Percentiles rank a stretch among this genome's conserved stretches.
Evolutionary conservation across 1,140 invertebrate genomes (phyloP).

Genomic region (Sycophila sp.): DNA sequence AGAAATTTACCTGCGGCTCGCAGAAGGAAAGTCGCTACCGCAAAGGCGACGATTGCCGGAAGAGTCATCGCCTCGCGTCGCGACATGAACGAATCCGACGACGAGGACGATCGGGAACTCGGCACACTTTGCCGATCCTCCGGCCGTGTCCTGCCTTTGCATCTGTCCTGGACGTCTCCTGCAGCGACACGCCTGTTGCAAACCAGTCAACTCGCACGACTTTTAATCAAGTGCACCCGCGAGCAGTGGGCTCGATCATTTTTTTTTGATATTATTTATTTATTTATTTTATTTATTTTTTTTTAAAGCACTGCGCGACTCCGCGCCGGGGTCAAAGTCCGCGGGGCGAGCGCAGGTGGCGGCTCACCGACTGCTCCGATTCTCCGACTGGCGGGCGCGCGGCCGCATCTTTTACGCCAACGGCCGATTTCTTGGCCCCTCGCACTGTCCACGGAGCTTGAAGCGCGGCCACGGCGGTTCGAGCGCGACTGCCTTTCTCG

Average conservation of each 20-base stretch:
- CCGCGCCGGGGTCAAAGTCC: neutral
- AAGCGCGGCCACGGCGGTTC: neutral
- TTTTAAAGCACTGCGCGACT: too few species aligned
- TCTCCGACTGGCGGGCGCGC: neutral
- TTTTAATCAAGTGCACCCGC: too few species aligned
- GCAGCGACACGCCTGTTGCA: neutral
- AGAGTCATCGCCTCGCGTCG: conserved; percentile 53
- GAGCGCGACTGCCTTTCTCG: conserved; percentile 15
- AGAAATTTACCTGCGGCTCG: conserved; percentile 47
- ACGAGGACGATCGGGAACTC: neutral
- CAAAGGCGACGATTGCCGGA: conserved; percentile 46
- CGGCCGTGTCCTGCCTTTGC: neutral
- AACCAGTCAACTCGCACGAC: neutral
- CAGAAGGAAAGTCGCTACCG: conserved; percentile 43
- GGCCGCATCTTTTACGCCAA: neutral
- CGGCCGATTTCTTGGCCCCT: neutral
- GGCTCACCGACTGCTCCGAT: conserved; percentile 4
- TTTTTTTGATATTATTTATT: too few species aligned
- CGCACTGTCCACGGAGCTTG: neutral
- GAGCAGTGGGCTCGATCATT: too few species aligned
- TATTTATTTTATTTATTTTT: too few species aligned
- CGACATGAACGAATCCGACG: conserved; percentile 10
- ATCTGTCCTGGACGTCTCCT: conserved; percentile 8
- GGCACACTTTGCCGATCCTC: conserved; percentile 33
- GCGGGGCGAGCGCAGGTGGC: neutral